Base-by-base conservation (phyloP, 2,888 invertebrate genomes). In the Apamea anceps region DNA sequence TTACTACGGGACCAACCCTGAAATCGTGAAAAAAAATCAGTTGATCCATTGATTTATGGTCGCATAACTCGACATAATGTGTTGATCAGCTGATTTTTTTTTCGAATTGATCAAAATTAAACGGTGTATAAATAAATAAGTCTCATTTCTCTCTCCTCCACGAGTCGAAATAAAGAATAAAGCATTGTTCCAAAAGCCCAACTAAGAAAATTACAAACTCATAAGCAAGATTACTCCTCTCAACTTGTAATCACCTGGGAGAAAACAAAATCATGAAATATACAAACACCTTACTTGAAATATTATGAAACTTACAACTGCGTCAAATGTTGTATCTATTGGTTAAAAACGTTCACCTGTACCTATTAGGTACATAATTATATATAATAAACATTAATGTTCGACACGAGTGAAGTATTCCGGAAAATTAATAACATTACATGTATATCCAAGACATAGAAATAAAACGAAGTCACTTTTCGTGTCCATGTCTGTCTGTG, bases 241-340 rank as follows among this genome's bases (percentile, higher is more conserved):
- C 1, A 77, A 85, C 72, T 77, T 84, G 10, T 66, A 57, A 71
- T 81, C 83, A 25, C 42, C 15, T 15, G 83, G 73, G 83, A 85
- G 12, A 54, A 48, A 73, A 73, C 72, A 54, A 81, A 81, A 73
- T 62, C 51, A 73, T 73, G n/a, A 75, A 73, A 76, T 72, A 72
- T 68, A 81, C 15, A 25, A 63, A 37, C 63, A 37, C 32, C 32
- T 68, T 28, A 66, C 70, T 71, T 85, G 70, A 85, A 81, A 62
- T 80, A 81, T 83, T 81, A 25, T 54, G 4, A 60, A 75, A 72
- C 57, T 80, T 80, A 10, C 13, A 72, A 57, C 28, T n/a, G 37
- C 2, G 32, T 25, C 8, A 63, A n/a, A 57, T 57, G 25, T 25
- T 45, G 32, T 45, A 32, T 8, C 67, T 48, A 15, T 68, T 32